Conservation (phyloP, 2,888 invertebrate genomes). For the Zaprionus lineosus region DNA sequence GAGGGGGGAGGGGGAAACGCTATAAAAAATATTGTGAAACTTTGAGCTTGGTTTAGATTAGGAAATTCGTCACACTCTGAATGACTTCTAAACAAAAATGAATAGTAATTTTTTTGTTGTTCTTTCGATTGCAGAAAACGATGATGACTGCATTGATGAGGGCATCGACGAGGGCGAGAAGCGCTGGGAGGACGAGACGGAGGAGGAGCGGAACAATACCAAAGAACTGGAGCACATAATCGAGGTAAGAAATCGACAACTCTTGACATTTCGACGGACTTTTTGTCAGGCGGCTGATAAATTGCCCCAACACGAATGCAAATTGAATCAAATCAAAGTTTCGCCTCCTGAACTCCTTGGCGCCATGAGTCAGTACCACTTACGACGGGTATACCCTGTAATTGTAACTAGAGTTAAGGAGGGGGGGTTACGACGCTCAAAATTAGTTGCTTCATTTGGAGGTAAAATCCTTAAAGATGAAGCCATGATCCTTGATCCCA, state of each 20-base stretch:
- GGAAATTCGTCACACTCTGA: conserved; percentile 27
- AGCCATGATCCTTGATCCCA: too few relatives aligned
- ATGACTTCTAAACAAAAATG: conserved; percentile 13
- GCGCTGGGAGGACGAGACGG: conserved; percentile 85
- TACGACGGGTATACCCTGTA: conserved; percentile 31
- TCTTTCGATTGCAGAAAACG: conserved; percentile 85
- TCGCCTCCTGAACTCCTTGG: conserved; percentile 32
- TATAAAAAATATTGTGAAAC: conserved; percentile 5
- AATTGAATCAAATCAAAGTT: conserved; percentile 58
- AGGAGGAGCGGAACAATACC: conserved; percentile 83
- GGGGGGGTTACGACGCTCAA: too few relatives aligned
- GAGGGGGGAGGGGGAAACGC: neutral
- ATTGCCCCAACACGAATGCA: conserved; percentile 55
- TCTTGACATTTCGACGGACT: conserved; percentile 64
- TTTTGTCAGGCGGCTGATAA: conserved; percentile 47
- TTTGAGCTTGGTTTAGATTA: conserved; percentile 17
- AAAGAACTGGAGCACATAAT: conserved; percentile 83
- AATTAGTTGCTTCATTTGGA: too few relatives aligned
- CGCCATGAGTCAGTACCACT: conserved; percentile 37
- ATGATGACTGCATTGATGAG: conserved; percentile 95
- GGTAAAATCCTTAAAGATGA: too few relatives aligned
- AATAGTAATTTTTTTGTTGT: conserved; percentile 12
- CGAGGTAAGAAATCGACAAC: conserved; percentile 76
- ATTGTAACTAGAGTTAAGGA: neutral
- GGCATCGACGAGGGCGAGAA: conserved; percentile 90